These are phyloP conservation scores for Spheniscus humboldti DNA, from an alignment of 2,797 vertebrate genomes.

Conservation along the genomic window DNA sequence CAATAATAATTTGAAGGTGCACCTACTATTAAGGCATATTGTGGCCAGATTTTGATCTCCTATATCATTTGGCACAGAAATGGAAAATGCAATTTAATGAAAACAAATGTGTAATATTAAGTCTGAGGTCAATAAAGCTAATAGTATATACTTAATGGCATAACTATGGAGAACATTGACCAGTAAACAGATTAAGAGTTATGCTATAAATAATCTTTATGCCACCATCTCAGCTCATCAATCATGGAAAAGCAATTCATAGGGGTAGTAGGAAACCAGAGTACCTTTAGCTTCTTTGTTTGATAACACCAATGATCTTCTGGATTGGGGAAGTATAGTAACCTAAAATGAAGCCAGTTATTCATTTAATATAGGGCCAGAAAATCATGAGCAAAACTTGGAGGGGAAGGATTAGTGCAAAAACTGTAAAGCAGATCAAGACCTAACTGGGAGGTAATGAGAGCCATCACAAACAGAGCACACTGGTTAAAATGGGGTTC, in stretches of 20 bases:
- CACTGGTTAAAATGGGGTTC: neutral
- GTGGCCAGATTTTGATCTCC: neutral
- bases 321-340: neutral
- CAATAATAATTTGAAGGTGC: constrained; percentile 4
- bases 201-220: constrained; percentile 1
- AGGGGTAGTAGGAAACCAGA: neutral
- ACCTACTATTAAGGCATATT: neutral
- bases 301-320: neutral
- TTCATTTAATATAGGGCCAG: neutral
- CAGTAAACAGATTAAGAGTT: neutral
- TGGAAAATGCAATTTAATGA: constrained; percentile 30
- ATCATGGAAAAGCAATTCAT: neutral
- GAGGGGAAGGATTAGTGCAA: neutral
- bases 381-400: neutral
- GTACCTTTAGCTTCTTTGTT: neutral
- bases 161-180: neutral
- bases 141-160: neutral
- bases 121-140: constrained; percentile 29
- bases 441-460: neutral
- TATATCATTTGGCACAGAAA: constrained; percentile 1
- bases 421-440: neutral
- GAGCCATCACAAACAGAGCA: neutral
- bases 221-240: neutral
- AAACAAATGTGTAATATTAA: constrained; percentile 38
- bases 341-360: neutral